Evolutionary conservation across 2,888 invertebrate species (phyloP).

Genomic region (Monopis laevigella): DNA sequence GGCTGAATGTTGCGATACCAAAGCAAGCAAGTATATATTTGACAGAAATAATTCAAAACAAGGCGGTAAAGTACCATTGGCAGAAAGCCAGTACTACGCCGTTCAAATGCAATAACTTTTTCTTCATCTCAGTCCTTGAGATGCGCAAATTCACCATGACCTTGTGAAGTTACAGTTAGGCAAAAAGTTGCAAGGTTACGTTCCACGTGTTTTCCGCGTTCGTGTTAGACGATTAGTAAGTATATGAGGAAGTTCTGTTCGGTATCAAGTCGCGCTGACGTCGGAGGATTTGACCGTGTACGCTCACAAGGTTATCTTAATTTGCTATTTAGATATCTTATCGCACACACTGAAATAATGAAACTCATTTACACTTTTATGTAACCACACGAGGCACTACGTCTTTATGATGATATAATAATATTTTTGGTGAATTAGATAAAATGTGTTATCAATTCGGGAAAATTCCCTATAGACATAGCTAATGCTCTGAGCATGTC

Average conservation of each 20-base stretch:
- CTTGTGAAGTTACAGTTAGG: conserved; percentile 3
- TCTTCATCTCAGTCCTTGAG: conserved; percentile 1
- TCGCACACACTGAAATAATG: conserved; percentile 4
- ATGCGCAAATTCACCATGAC: not conserved
- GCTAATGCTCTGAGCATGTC: no score
- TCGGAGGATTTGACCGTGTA: conserved; percentile 11
- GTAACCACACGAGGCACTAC: no score
- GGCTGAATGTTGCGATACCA: no score
- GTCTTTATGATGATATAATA: no score
- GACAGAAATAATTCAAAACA: no score
- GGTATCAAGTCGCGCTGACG: conserved; percentile 8
- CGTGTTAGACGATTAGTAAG: conserved; percentile 3
- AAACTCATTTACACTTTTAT: no score
- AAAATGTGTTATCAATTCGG: no score
- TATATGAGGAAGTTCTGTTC: conserved; percentile 7
- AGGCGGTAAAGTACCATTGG: no score
- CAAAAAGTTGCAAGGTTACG: conserved; percentile 10
- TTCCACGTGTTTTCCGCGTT: conserved; percentile 12
- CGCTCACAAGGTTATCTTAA: conserved; percentile 8
- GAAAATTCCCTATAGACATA: no score
- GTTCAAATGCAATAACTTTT: not conserved
- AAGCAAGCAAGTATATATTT: no score
- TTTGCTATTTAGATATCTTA: conserved; percentile 10
- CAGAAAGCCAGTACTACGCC: not conserved
- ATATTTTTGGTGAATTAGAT: no score